Conservation (phyloP, 1,140 invertebrate genomes). For the Drosophila sp. region DNA sequence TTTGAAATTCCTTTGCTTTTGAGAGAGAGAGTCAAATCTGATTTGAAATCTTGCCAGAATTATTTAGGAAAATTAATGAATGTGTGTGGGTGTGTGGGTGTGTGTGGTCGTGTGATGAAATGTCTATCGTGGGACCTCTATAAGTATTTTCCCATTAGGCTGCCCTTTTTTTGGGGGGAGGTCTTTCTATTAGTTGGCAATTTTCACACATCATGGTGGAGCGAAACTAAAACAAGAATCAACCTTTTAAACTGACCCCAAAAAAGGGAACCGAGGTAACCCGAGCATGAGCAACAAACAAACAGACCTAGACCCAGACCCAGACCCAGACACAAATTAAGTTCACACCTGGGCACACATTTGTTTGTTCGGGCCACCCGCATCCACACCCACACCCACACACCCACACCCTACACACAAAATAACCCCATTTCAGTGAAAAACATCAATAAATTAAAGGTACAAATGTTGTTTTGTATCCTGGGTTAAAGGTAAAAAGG, state of each 20-base stretch:
- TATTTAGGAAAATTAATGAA: conserved; percentile 1
- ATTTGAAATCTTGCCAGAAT: conserved; percentile 16
- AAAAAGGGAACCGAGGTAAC: conserved; percentile 25
- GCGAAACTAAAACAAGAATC: conserved; percentile 35
- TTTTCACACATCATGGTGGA: conserved; percentile 66
- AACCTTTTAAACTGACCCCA: conserved; percentile 59
- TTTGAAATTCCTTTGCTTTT: background rate
- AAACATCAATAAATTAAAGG: conserved; percentile 79
- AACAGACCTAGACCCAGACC: conserved; percentile 31
- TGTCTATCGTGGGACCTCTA: background rate
- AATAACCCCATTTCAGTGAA: conserved; percentile 29
- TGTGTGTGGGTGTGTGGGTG: background rate
- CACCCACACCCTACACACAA: background rate
- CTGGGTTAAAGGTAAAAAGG: conserved; percentile 41
- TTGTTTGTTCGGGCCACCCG: conserved; percentile 42
- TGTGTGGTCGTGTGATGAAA: background rate
- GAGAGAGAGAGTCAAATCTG: conserved; percentile 2
- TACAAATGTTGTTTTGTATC: conserved; percentile 78
- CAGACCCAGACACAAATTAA: conserved; percentile 22
- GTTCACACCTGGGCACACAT: conserved; percentile 27
- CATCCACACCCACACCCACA: conserved; percentile 34
- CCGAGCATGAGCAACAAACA: conserved; percentile 38
- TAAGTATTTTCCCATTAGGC: conserved; percentile 16
- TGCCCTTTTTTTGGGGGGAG: conserved; percentile 50
- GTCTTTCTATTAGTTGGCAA: conserved; percentile 72